A percentile compares a stretch with the other conserved stretches of the same genome.
These are phyloP conservation scores for Leptinotarsa lineolata DNA, from an alignment of 1,140 invertebrate species.

Conservation along the genomic window DNA sequence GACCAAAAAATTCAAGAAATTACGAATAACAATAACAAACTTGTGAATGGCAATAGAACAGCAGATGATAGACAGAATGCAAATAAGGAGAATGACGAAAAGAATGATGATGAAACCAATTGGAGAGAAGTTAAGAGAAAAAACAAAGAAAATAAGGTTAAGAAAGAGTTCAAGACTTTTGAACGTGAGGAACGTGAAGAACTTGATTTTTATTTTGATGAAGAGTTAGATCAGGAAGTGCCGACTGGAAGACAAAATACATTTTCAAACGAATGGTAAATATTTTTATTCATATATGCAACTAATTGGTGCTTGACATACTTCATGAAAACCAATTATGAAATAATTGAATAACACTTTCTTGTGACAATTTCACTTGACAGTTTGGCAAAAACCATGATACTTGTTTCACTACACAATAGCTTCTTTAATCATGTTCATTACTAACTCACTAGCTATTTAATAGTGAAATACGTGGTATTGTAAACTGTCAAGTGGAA, in stretches of 20 bases:
- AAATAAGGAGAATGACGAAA: slow-evolving; percentile 28
- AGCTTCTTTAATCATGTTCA: too few species aligned
- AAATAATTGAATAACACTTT: too few species aligned
- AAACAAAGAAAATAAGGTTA: slow-evolving; percentile 54
- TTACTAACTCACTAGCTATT: too few species aligned
- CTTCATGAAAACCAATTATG: too few species aligned
- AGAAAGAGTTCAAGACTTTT: slow-evolving; percentile 50
- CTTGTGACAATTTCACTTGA: too few species aligned
- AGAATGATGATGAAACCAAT: slow-evolving; percentile 39
- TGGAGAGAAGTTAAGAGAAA: slow-evolving; percentile 52
- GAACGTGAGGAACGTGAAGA: slow-evolving; percentile 73
- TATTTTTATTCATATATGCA: neutral
- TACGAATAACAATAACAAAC: slow-evolving; percentile 21
- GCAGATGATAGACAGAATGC: slow-evolving; percentile 10
- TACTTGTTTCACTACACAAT: too few species aligned
- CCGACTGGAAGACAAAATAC: slow-evolving; percentile 78
- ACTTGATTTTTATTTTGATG: slow-evolving; percentile 95
- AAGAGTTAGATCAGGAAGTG: slow-evolving; percentile 78
- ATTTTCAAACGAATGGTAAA: slow-evolving; percentile 72
- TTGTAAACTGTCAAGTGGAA: too few species aligned
- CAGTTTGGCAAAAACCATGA: too few species aligned
- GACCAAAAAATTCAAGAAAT: slow-evolving; percentile 26
- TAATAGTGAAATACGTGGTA: too few species aligned
- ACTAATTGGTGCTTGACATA: too few species aligned
- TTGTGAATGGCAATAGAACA: slow-evolving; percentile 23